Base-by-base conservation (phyloP, 2,888 invertebrate species). In the Yponomeuta plumbellus region DNA sequence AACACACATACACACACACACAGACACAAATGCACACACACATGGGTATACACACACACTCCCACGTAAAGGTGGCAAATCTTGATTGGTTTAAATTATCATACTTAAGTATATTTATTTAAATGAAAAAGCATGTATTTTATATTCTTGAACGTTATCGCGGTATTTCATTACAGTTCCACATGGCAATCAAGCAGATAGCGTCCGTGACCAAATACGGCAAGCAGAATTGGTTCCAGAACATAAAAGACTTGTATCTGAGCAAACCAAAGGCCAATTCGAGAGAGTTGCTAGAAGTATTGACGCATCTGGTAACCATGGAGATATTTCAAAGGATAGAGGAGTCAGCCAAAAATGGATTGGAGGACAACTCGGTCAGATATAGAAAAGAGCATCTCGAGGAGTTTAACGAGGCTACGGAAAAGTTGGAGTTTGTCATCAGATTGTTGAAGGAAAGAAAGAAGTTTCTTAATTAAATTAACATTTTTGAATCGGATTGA, bases 161-260 rank as follows among this genome's bases (percentile, higher is more conserved):
- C n/a, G n/a, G n/a, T n/a, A 11, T 67, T 65, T 34, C 61, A 44
- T 84, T 83, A 63, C 79, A 90, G 90, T 66, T 90, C 0, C 87
- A 90, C 68, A 75, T 75, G 4, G 79, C 85, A 0, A 66, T 89
- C 20, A 83, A 78, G 65, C 72, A 80, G 20, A 80, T 88, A 67
- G 76, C 86, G 0, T 66, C 69, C 11, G 70, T 83, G 21, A 85
- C 85, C 0, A 79, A 71, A 26, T 84, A 76, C 67, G 76, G 72
- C 1, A 72, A 75, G 0, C 88, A 86, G 66, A 72, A 70, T 0
- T 88, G 86, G 87, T 83, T 75, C 11, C 20, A 72, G 8, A 83
- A 85, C 23, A 65, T 88, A 0, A 83, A 82, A 69, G 72, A 78
- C 0, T 52, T 85, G 0, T 85, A 83, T 64, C 39, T 88, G 1